A percentile compares a stretch with the other conserved stretches of the same genome.
Conservation (phyloP, 1,140 invertebrate species). For the Bombus vancouverensis region DNA sequence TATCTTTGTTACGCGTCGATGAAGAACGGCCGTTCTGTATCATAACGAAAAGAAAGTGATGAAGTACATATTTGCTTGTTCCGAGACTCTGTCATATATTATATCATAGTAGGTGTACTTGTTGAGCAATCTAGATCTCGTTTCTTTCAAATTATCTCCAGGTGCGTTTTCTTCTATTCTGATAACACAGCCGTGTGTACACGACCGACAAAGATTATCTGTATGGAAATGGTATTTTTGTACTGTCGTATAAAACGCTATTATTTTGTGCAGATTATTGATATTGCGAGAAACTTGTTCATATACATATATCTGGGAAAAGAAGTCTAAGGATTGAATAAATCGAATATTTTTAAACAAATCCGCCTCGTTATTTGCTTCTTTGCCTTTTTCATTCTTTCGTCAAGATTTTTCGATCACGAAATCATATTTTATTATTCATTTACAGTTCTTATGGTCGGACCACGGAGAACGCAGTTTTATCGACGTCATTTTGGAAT, state of each 20-base stretch:
- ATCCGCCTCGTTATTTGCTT: too few relatives aligned
- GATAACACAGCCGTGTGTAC: neutral
- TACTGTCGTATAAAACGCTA: constrained; percentile 35
- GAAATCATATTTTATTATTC: neutral
- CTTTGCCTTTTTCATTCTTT: too few relatives aligned
- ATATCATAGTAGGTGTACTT: constrained; percentile 24
- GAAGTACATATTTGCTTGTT: constrained; percentile 43
- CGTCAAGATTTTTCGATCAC: neutral
- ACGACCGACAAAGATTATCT: neutral
- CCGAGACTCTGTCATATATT: constrained; percentile 18
- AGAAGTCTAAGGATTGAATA: constrained; percentile 47
- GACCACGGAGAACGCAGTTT: neutral
- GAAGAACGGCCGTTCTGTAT: constrained; percentile 39
- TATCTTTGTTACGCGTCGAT: constrained; percentile 52
- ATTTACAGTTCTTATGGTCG: neutral
- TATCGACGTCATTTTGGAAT: constrained; percentile 41
- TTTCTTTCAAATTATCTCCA: constrained; percentile 24
- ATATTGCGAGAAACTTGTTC: constrained; percentile 46
- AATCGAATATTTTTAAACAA: constrained; percentile 66
- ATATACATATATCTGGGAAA: constrained; percentile 19
- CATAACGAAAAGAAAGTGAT: neutral
- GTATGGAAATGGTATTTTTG: constrained; percentile 36
- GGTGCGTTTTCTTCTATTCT: neutral
- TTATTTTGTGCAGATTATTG: constrained; percentile 62
- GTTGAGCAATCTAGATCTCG: constrained; percentile 45